Conservation (phyloP, 2,888 invertebrate genomes). For the Pseudeuparius sepicola region DNA sequence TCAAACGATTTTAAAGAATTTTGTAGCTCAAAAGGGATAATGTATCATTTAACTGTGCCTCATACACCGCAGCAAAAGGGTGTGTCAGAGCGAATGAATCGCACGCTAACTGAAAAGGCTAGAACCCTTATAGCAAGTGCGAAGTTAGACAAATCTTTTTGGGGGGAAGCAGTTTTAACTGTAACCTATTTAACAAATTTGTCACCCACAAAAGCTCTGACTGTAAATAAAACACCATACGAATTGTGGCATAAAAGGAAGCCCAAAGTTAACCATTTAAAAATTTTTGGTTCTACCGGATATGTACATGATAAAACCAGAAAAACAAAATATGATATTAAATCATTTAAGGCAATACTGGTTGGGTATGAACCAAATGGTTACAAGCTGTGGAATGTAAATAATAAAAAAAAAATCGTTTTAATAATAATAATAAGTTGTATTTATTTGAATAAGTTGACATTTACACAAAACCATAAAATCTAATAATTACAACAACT, state of each 20-base stretch:
- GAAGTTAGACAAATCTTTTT: constrained; percentile 17
- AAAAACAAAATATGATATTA: constrained; percentile 17
- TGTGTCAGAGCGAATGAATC: constrained; percentile 33
- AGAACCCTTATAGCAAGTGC: constrained; percentile 14
- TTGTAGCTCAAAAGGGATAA: constrained; percentile 30
- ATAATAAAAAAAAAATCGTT: no score
- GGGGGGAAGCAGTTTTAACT: constrained; percentile 27
- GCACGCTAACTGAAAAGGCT: constrained; percentile 22
- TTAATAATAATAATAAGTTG: no score
- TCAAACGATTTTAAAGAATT: constrained; percentile 29
- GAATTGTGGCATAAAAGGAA: no score
- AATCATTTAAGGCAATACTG: constrained; percentile 16
- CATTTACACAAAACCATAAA: no score
- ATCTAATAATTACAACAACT: no score
- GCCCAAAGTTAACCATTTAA: constrained; percentile 29
- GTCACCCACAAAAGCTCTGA: constrained; percentile 30
- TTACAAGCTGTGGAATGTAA: no score
- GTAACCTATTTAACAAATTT: constrained; percentile 32
- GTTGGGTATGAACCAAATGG: no score
- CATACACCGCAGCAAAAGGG: constrained; percentile 25
- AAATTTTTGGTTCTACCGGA: constrained; percentile 29
- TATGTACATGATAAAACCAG: constrained; percentile 11
- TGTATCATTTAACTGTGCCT: constrained; percentile 34
- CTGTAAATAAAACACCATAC: constrained; percentile 30
- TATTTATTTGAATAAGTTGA: no score